phyloP scores from a whole-genome alignment of 2,797 vertebrate species.

The Danio albolineatus region DNA sequence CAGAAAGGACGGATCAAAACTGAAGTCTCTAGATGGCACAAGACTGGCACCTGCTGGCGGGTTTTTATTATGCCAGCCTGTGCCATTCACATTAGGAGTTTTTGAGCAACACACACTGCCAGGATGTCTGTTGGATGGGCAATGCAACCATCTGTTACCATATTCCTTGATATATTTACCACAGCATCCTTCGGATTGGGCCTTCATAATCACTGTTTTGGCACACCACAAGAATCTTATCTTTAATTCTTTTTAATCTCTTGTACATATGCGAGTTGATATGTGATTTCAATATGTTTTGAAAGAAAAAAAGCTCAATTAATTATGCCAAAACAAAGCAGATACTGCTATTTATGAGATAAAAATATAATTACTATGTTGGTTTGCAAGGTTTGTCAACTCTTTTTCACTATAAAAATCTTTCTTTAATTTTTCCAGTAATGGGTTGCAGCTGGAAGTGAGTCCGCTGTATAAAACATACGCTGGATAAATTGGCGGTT shows the following conservation, averaged over 20 bases:
- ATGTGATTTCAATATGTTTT: constrained; percentile 3
- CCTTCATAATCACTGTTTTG: constrained; percentile 36
- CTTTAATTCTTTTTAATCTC: constrained; percentile 5
- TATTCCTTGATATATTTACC: constrained; percentile 51
- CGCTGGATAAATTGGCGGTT: too few relatives aligned
- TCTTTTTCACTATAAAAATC: too few relatives aligned
- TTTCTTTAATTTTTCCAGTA: too few relatives aligned
- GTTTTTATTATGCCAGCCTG: too few relatives aligned
- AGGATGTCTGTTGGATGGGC: constrained; percentile 52
- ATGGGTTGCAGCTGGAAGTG: too few relatives aligned
- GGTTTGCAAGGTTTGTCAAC: not conserved
- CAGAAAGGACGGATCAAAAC: constrained; percentile 4
- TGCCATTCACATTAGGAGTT: constrained; percentile 35
- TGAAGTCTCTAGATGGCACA: not conserved
- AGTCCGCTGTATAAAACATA: too few relatives aligned
- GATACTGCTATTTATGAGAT: not conserved
- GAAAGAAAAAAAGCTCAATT: not conserved
- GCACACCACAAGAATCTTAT: constrained; percentile 26
- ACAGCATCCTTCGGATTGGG: constrained; percentile 26
- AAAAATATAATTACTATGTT: not conserved
- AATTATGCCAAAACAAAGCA: not conserved
- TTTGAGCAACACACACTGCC: constrained; percentile 41
- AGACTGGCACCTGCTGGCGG: constrained; percentile 53
- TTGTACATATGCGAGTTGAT: constrained; percentile 3
- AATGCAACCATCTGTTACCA: constrained; percentile 58